phyloP scores from a whole-genome alignment of 2,797 vertebrate genomes.

The Diceros bicornis region DNA sequence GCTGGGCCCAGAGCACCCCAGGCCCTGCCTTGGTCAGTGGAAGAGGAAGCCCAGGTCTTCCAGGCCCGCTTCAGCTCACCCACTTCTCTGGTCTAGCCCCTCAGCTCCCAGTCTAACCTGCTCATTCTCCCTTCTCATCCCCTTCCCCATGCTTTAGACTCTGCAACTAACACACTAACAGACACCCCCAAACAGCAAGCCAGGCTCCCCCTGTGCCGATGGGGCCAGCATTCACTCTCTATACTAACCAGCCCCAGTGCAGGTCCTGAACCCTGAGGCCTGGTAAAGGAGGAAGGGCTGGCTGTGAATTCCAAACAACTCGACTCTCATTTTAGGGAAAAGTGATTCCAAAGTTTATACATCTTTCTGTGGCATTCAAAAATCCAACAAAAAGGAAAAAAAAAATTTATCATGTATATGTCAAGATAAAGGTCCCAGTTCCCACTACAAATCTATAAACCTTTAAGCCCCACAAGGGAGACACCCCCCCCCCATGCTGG shows the following conservation, averaged over 20 bases:
- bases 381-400: not conserved
- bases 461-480: not conserved
- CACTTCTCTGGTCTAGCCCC: not conserved
- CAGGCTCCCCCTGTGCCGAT: not conserved
- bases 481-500: not conserved
- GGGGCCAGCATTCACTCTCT: not conserved
- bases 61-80: not conserved
- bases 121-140: not conserved
- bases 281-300: rapidly evolving
- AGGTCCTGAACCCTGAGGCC: not conserved
- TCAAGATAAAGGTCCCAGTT: not conserved
- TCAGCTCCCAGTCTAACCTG: not conserved
- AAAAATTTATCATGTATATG: not conserved
- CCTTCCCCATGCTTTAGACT: not conserved
- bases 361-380: not conserved
- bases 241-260: rapidly evolving
- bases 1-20: not conserved
- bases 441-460: not conserved
- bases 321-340: not conserved
- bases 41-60: not conserved
- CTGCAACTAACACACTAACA: no score
- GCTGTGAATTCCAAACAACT: not conserved
- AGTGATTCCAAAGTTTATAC: not conserved
- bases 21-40: not conserved
- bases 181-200: not conserved